These are phyloP conservation scores for Alcedo quadribrachys DNA, from an alignment of 2,797 vertebrate genomes.

Conservation along the genomic window DNA sequence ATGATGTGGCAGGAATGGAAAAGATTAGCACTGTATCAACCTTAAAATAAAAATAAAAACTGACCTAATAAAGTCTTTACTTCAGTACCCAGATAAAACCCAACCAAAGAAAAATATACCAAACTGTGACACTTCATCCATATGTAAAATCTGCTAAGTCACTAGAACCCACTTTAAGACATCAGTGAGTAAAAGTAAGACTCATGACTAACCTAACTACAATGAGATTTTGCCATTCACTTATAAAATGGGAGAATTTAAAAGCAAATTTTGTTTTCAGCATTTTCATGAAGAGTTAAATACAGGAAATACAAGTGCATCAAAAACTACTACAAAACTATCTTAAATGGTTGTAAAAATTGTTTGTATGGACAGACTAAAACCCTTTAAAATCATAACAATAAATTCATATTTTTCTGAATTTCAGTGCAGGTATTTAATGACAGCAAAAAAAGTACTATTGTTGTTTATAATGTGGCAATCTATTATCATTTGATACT, in stretches of 20 bases:
- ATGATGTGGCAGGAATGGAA: background rate
- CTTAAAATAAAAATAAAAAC: background rate
- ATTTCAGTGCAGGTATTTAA: background rate
- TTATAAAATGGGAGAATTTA: background rate
- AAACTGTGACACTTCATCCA: background rate
- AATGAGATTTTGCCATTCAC: background rate
- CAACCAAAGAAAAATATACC: background rate
- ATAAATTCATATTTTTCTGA: background rate
- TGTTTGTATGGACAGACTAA: rapidly evolving
- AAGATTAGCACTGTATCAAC: background rate
- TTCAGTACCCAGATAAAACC: background rate
- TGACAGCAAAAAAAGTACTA: background rate
- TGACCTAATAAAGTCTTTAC: background rate
- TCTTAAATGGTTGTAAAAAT: background rate
- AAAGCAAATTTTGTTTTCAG: background rate
- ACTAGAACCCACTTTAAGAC: background rate
- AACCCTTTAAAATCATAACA: background rate
- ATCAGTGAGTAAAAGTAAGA: background rate
- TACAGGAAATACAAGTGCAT: background rate
- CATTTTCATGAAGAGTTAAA: background rate
- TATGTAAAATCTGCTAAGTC: background rate
- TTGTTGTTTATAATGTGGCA: background rate
- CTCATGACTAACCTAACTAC: background rate
- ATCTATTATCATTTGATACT: background rate
- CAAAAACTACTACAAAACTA: background rate